Conservation (phyloP, 2,888 invertebrate species). For the Drosophila neonasuta region DNA sequence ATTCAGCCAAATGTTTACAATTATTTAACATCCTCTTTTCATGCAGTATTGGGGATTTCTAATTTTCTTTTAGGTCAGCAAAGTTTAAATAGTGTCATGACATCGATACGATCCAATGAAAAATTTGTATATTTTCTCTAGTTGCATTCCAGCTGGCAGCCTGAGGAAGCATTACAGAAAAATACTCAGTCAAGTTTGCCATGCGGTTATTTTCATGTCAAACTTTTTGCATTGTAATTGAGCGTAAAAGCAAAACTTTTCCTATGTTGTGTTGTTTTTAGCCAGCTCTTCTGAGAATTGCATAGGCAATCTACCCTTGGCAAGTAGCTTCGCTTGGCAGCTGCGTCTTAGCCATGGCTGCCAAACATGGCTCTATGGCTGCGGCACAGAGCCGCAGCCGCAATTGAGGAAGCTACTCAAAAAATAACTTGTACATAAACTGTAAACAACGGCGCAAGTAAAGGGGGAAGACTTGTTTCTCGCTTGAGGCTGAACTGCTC, state of each 20-base stretch:
- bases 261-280: conserved; percentile 13
- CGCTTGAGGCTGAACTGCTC: conserved; percentile 19
- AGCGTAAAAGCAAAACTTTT: conserved; percentile 77
- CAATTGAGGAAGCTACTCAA: conserved; percentile 75
- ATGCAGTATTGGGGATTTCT: background rate
- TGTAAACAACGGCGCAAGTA: conserved; percentile 58
- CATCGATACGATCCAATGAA: background rate
- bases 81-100: background rate
- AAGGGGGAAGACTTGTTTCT: background rate
- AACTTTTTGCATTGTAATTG: conserved; percentile 77
- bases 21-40: conserved; percentile 35
- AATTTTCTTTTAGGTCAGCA: no score
- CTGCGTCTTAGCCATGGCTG: conserved; percentile 59
- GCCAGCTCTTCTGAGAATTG: conserved; percentile 31
- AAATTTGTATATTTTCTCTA: background rate
- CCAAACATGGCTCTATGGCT: conserved; percentile 23
- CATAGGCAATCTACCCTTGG: conserved; percentile 40
- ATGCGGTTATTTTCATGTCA: conserved; percentile 76
- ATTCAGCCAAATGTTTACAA: conserved; percentile 53
- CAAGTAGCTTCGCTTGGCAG: conserved; percentile 38
- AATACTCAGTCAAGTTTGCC: conserved; percentile 62
- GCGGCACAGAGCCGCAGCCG: conserved; percentile 55
- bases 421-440: conserved; percentile 67
- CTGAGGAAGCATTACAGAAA: conserved; percentile 41
- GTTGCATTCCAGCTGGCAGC: conserved; percentile 3